Evolutionary conservation across 2,113 vertebrate species (phyloP), one percentile per base, ranked within the genome.

Genomic region (Cyphomyrus discorhynchus): DNA sequence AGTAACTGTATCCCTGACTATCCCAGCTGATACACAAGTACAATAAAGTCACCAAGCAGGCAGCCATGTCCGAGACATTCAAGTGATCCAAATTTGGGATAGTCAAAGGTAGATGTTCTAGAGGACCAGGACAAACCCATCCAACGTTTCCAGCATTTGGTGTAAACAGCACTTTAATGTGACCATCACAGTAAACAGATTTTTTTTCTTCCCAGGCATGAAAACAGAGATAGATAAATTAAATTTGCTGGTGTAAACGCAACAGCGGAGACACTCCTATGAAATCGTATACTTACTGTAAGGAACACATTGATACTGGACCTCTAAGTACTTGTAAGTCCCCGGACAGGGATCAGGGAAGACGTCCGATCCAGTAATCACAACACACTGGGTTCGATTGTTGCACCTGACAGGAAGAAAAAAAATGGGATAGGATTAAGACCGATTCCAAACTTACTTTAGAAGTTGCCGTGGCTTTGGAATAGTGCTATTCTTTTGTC

Each of bases 291-390:
- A 99, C 98, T 99, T 98, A 99, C 98, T 99, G 95, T 99, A 99
- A 94, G 98, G 98, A 94, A 99, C 98, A 97, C 98, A 99, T 96
- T 99, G 98, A 97, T 99, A 99, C 91, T 99, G 98, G 96, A 99
- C 98, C 97, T 99, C 98, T 95, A 99, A 97, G 91, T 99, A 99
- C 95, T 99, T 99, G 96, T 99, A 99, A 90, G 98, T 99, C 94
- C 98, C 98, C 88, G 98, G 98, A 96, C 98, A 99, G 92, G 98
- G 98, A 95, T 99, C 98, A 94, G 98, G 98, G 96, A 99, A 99
- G 93, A 99, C 97, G 93, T 99, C 98, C 93, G 98, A 98, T 93
- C 98, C 98, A 91, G 98, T 99, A 95, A 99, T 96, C 96, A 99
- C 98, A 94, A 99, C 97, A 96, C 98, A 99, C 93, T 99, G 98